These are phyloP conservation scores for Hyles lineata DNA, from an alignment of 2,888 invertebrate species.

Conservation along the genomic window DNA sequence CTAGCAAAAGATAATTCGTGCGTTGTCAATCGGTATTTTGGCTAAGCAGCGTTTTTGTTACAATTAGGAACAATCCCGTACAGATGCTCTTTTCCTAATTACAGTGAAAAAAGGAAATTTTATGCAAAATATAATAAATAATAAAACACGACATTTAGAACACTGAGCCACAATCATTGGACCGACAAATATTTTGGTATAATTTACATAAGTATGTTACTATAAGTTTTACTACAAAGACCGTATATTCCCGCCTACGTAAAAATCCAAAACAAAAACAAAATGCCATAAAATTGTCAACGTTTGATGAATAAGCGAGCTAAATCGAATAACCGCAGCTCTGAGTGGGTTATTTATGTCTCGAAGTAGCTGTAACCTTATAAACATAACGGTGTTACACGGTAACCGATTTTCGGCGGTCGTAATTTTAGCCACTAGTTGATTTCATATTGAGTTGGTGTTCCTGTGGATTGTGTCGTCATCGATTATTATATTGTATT, in stretches of 20 bases:
- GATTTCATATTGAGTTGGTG: not conserved
- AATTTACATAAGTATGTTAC: slow-evolving; percentile 19
- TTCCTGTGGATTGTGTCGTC: not conserved
- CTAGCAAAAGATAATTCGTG: no score
- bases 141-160: no score
- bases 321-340: not conserved
- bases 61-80: no score
- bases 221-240: slow-evolving; percentile 32
- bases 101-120: no score
- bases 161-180: no score
- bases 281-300: slow-evolving; percentile 20
- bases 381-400: slow-evolving; percentile 6
- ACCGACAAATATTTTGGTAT: not conserved
- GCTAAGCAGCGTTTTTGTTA: no score
- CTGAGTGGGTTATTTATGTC: not conserved
- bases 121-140: no score
- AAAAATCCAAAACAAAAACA: slow-evolving; percentile 27
- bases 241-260: slow-evolving; percentile 29
- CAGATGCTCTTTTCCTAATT: no score
- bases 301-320: slow-evolving; percentile 5
- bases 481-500: not conserved
- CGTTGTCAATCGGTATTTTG: no score
- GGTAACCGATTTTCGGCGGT: not conserved
- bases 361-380: slow-evolving; percentile 11
- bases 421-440: not conserved